Evolutionary conservation across 2,113 vertebrate genomes (phyloP), one percentile per base, ranked within the genome.

Genomic region (Lampris incognitus): DNA sequence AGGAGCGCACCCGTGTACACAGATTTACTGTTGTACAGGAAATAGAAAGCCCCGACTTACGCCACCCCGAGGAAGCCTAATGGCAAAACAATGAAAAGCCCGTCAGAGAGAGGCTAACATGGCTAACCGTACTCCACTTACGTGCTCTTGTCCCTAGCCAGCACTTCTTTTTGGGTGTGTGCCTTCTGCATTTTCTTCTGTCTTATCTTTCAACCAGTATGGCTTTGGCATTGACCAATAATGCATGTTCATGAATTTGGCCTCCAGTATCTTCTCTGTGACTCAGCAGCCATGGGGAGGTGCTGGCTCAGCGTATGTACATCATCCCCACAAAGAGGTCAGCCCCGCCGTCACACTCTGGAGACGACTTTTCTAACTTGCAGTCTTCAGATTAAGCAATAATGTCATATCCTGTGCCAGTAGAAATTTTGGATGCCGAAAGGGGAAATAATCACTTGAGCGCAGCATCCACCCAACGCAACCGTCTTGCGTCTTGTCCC

Each of bases 361-460:
- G 49, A 49, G 46, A 52, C 44, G 0, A 46, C 24, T 69, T 87
- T 85, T 58, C 63, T 57, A 84, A 70, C 62, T 79, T 51, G 74
- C 66, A 66, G 66, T 66, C 69, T 83, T 24, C 69, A 74, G 38
- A 64, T 92, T 91, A 83, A 79, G 88, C 81, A 92, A 91, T 80
- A 58, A 48, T 8, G 11, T 73, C 56, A 86, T 88, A 89, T 88
- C 85, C 87, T 82, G 59, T 83, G 59, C 65, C 52, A 77, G 42
- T 59, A 74, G 49, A 83, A 85, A 85, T 82, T 90, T 87, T 87
- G 85, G 84, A 88, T 82, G 81, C 85, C 83, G 89, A 91, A 91
- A 87, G 66, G 63, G 88, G 88, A 93, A 92, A 74, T 46, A 88
- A 66, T 81, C 59, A 77, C 75, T 92, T 58, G 38, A 1, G 11